Evolutionary conservation across 2,888 invertebrate species (phyloP).

Genomic region (Aproaerema taeniolella): DNA sequence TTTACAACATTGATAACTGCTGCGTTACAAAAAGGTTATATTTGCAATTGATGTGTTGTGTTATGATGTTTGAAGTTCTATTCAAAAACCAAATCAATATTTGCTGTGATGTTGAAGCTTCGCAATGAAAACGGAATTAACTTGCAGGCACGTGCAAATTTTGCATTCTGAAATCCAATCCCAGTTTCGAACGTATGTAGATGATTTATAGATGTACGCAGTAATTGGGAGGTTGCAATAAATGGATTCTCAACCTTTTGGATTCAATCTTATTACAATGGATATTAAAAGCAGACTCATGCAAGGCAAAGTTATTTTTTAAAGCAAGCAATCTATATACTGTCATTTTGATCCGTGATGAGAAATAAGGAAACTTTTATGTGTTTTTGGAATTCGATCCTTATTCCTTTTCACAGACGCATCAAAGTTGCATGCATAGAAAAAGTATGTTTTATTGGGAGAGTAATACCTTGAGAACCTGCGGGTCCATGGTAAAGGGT

Average conservation of each 20-base stretch:
- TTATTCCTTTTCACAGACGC: slow-evolving; percentile 35
- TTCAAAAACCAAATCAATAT: slow-evolving; percentile 29
- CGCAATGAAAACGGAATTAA: slow-evolving; percentile 36
- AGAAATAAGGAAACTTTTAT: slow-evolving; percentile 1
- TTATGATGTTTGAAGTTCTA: neutral
- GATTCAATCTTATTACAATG: too few relatives aligned
- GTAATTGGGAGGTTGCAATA: neutral
- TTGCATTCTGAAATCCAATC: slow-evolving; percentile 5
- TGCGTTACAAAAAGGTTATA: slow-evolving; percentile 22
- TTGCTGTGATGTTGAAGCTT: slow-evolving; percentile 40
- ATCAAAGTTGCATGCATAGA: slow-evolving; percentile 59
- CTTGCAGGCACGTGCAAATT: slow-evolving; percentile 47
- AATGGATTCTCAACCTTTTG: too few relatives aligned
- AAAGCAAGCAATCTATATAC: slow-evolving; percentile 45
- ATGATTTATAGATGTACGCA: neutral
- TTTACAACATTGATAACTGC: slow-evolving; percentile 29
- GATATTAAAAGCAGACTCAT: slow-evolving; percentile 38
- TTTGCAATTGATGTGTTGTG: slow-evolving; percentile 24
- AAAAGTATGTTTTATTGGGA: slow-evolving; percentile 70
- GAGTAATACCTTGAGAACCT: slow-evolving; percentile 79
- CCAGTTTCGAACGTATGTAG: neutral
- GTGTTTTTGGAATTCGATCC: neutral
- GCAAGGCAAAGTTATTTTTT: slow-evolving; percentile 37
- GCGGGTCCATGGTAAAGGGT: slow-evolving; percentile 73
- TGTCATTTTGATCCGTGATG: too few relatives aligned